Conservation (phyloP, 1,140 invertebrate species). For the Triops cancriformis region DNA sequence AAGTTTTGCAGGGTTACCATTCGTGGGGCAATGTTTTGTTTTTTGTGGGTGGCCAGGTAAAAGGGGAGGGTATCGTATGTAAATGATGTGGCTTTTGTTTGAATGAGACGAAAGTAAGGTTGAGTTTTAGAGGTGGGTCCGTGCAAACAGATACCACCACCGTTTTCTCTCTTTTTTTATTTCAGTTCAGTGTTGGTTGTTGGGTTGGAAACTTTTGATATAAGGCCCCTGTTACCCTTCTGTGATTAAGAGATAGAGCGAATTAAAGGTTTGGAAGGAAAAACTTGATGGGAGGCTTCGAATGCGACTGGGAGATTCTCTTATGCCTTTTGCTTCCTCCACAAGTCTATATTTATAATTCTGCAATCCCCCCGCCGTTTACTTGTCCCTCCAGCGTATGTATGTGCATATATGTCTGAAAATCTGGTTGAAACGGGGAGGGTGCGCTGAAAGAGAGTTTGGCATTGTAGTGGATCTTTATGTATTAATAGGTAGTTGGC, state of each 20-base stretch:
- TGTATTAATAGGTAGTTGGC: conserved; percentile 11
- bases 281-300: background rate
- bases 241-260: conserved; percentile 10
- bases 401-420: too few species aligned
- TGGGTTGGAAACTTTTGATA: background rate
- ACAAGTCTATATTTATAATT: background rate
- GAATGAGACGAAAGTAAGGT: background rate
- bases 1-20: background rate
- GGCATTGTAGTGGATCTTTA: background rate
- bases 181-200: background rate
- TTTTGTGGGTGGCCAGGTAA: background rate
- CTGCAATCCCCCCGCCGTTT: background rate
- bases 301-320: too few species aligned
- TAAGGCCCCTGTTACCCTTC: background rate
- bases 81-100: conserved; percentile 6
- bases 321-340: background rate
- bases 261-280: background rate
- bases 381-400: too few species aligned
- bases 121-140: background rate
- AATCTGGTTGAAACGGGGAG: background rate
- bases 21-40: background rate
- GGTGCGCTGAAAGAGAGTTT: background rate
- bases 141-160: conserved; percentile 11
- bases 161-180: background rate
- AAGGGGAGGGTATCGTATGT: conserved; percentile 4